Evolutionary conservation across 2,797 vertebrate species (phyloP), one percentile per base, ranked within the genome.

Genomic region (Varecia variegata): DNA sequence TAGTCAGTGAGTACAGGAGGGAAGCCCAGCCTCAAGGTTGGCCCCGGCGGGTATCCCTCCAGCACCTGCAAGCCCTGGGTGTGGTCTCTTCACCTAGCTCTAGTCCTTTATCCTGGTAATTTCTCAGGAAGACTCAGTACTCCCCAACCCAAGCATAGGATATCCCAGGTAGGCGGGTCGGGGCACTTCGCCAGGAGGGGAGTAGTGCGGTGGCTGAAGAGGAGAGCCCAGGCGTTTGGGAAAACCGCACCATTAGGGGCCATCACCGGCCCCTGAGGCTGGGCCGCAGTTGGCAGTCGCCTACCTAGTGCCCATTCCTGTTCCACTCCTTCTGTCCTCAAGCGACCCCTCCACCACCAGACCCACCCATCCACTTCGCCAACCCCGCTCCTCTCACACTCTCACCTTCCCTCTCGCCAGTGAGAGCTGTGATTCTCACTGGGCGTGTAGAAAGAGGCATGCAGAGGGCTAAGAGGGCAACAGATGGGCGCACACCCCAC

Each of bases 181-280:
- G 7, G 21, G 11, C 10, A 12, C 13, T 5, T 54, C 1, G 47
- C 32, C n/a, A 25, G n/a, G n/a, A 79, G n/a, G 13, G 7, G 13
- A 0, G 40, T 20, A 43, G 7, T 2, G 0, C 30, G 20, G 58
- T 5, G 14, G 9, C 6, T 30, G 38, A 40, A 21, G 18, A 5
- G 25, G 77, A 56, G 56, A 32, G 60, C 3, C 3, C 0, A 32
- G 30, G 80, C 11, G 2, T 10, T 2, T 30, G 38, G 40, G 32
- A 20, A 21, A 20, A 3, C 27, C 12, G 25, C 30, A n/a, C 23
- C 62, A 12, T 52, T 13, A 35, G 23, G 1, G 8, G 3, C n/a
- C 45, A 68, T 23, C 7, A 32, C 56, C 62, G 27, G 21, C 50
- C n/a, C 21, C 32, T 50, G 81, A 65, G 23, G 32, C n/a, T 52